Evolutionary conservation across 2,797 vertebrate species (phyloP).

Genomic region (Acanthopagrus latus): DNA sequence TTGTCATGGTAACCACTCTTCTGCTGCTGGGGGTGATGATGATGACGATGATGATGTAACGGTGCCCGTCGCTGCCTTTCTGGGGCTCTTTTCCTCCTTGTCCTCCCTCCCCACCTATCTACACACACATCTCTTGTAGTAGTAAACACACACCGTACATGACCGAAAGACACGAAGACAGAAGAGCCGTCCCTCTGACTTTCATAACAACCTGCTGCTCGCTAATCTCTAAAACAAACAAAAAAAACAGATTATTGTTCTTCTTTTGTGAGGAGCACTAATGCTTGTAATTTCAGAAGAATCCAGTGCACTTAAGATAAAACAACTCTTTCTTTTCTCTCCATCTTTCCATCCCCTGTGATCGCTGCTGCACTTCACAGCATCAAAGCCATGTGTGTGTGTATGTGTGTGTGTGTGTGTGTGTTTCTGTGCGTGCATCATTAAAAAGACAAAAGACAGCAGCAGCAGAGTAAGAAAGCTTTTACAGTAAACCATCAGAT

Average conservation of each 20-base stretch:
- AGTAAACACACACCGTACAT: conserved; percentile 7
- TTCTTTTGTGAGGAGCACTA: conserved; percentile 12
- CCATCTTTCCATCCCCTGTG: conserved; percentile 3
- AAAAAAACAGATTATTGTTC: conserved; percentile 5
- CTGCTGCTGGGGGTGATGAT: conserved; percentile 49
- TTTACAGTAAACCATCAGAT: conserved; percentile 8
- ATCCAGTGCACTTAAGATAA: conserved; percentile 38
- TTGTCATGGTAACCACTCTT: conserved; percentile 79
- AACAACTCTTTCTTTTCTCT: conserved; percentile 5
- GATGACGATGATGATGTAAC: conserved; percentile 68
- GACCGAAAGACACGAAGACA: neutral
- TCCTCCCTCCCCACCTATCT: conserved; percentile 22
- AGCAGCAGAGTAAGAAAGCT: conserved; percentile 12
- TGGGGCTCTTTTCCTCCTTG: conserved; percentile 27
- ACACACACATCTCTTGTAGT: conserved; percentile 3
- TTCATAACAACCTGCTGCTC: conserved; percentile 30
- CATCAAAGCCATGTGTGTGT: conserved; percentile 37
- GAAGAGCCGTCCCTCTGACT: conserved; percentile 1
- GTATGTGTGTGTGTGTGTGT: neutral
- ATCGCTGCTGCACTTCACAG: conserved; percentile 43
- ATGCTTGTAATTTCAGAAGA: conserved; percentile 47
- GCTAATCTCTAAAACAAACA: conserved; percentile 20
- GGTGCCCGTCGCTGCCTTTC: conserved; percentile 34
- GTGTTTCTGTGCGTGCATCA: conserved; percentile 13
- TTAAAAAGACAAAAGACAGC: conserved; percentile 48